Percentiles rank a stretch among this genome's conserved stretches.
Conservation (phyloP, 2,113 vertebrate genomes). For the Cyprinodon tularosa region DNA sequence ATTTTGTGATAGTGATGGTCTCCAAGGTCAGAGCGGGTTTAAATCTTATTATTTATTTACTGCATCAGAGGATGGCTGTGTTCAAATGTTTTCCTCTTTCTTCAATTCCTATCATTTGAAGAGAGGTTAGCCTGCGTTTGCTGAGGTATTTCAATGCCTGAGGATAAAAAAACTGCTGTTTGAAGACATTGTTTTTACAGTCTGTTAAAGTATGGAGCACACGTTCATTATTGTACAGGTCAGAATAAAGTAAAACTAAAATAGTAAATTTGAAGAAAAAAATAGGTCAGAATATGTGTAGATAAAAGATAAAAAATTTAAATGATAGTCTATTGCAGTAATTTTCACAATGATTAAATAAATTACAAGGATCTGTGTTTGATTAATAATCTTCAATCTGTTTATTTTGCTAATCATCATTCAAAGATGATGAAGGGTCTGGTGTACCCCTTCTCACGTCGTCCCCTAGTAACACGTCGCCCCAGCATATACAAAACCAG, state of each 20-base stretch:
- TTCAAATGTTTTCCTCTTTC: too few species aligned
- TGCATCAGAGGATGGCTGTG: too few species aligned
- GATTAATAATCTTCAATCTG: too few species aligned
- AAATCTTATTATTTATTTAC: background rate
- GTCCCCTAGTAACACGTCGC: too few species aligned
- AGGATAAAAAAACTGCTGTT: background rate
- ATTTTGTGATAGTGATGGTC: slow-evolving; percentile 93
- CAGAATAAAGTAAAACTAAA: background rate
- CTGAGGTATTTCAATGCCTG: too few species aligned
- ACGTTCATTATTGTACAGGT: background rate
- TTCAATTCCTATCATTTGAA: too few species aligned
- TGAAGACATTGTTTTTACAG: background rate
- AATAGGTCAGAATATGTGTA: too few species aligned
- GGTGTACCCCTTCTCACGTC: too few species aligned
- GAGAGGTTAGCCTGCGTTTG: too few species aligned
- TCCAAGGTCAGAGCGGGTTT: slow-evolving; percentile 85
- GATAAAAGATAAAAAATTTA: background rate
- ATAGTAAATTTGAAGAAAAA: too few species aligned
- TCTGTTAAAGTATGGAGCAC: background rate
- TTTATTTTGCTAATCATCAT: background rate
- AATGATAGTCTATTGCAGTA: background rate
- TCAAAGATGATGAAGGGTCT: background rate
- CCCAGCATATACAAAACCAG: too few species aligned
- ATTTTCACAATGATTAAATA: background rate
- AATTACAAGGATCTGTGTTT: too few species aligned